These are phyloP conservation scores for Radopholus similis DNA, from an alignment of 1,140 invertebrate species.

Conservation along the genomic window DNA sequence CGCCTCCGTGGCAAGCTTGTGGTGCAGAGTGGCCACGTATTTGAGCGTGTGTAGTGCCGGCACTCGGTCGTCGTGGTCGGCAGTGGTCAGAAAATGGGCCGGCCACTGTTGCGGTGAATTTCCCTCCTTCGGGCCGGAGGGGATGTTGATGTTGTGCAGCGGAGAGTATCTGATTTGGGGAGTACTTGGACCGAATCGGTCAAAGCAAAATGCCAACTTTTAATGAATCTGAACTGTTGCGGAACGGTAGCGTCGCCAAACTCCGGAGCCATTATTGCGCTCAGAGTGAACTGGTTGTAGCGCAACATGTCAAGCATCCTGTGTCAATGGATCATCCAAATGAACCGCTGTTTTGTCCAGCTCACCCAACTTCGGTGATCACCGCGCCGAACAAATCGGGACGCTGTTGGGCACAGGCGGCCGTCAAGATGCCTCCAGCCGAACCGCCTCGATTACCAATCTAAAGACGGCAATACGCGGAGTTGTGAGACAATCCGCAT, in stretches of 20 bases:
- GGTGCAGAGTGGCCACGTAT: constrained; percentile 82
- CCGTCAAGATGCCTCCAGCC: constrained; percentile 89
- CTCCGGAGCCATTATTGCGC: constrained; percentile 90
- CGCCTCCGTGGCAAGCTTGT: constrained; percentile 64
- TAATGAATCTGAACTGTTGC: constrained; percentile 80
- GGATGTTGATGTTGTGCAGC: constrained; percentile 78
- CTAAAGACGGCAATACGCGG: constrained; percentile 50
- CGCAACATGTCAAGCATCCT: constrained; percentile 94
- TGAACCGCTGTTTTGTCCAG: too few species aligned
- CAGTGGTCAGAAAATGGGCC: constrained; percentile 80
- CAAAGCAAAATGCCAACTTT: constrained; percentile 71
- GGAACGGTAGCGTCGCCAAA: constrained; percentile 84
- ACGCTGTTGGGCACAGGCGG: constrained; percentile 81
- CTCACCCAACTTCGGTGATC: constrained; percentile 84
- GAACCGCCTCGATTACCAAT: constrained; percentile 87
- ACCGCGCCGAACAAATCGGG: constrained; percentile 88
- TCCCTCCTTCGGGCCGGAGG: constrained; percentile 63
- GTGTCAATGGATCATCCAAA: constrained; percentile 20
- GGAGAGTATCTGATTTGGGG: constrained; percentile 85
- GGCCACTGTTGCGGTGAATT: too few species aligned
- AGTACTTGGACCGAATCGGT: too few species aligned
- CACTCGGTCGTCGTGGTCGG: constrained; percentile 94
- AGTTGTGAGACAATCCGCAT: too few species aligned
- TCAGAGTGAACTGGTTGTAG: constrained; percentile 97
- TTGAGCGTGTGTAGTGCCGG: constrained; percentile 92